Base-by-base conservation (phyloP, 2,888 invertebrate genomes). In the Melinaea marsaeus region DNA sequence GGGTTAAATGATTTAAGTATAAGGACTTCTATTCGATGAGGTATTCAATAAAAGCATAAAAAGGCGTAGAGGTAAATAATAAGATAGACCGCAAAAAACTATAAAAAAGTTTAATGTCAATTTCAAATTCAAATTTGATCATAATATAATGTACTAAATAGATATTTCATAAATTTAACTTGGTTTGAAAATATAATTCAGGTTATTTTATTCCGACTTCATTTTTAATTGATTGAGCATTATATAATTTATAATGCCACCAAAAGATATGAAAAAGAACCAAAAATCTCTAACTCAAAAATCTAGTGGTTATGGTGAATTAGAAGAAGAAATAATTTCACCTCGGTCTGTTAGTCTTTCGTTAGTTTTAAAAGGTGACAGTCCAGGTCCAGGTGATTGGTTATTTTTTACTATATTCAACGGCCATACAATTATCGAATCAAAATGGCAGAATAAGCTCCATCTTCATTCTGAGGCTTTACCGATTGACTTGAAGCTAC, bases 401-500 rank as follows among this genome's bases (percentile, higher is more conserved):
- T 48, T 54, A 11, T 80, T 88, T 61, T 11, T 80, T 11, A 71
- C 72, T 13, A 34, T 85, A 48, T 87, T 85, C 65, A 78, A 87
- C 67, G 80, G 82, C 33, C 69, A 74, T 42, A 67, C 77, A 13
- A 51, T 88, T 51, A 59, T 83, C 37, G 83, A 86, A 35, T 66
- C 62, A 13, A 83, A 75, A 73, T 90, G 89, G 90, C 22, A 61
- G 2, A 55, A 79, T 61, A 76, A 72, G 3, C 37, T 61, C 5
- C 61, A 62, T 13, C 48, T 83, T 4, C 67, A 77, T 60, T 69
- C 68, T 32, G 73, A 77, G 55, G 54, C 55, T 11, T 66, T 84
- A 34, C 75, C 79, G 2, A 32, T 88, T 45, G 80, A 88, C 72
- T 72, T 90, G 13, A 79, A 79, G 58, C 78, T 84, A 22, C 58